Evolutionary conservation across 2,797 vertebrate genomes (phyloP), one percentile per base, ranked within the genome.

Genomic region (Gallinago solitaria): DNA sequence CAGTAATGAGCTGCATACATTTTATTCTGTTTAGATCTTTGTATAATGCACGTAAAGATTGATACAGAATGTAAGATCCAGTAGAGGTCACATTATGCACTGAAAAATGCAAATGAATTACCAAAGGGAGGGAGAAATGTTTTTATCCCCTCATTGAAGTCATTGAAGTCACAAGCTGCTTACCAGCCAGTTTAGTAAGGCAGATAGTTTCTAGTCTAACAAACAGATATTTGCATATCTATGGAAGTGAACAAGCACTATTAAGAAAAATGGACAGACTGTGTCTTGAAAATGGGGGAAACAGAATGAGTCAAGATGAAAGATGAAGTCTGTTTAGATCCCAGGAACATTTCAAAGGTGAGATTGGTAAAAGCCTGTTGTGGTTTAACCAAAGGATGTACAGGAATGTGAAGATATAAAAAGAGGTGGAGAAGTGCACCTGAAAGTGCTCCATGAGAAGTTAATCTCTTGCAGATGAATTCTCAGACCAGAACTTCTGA

Each of bases 201-300:
- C 87, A 60, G 57, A 86, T 68, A 27, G 56, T 78, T 92, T 89
- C 61, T 68, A 57, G 45, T 83, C 69, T 85, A 68, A 88, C 75
- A 91, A 92, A 75, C 45, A 95, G 47, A 32, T 91, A 93, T 83
- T 95, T 95, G 73, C 94, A 91, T 95, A 86, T 90, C 84, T 91
- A 60, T 89, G 82, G 71, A 85, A 90, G 43, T 43, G 50, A 88
- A 63, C 35, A 85, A 83, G 11, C 53, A 45, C 9, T 59, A 8
- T 45, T 89, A 91, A 90, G 84, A 86, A 74, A 89, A 93, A 75
- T 71, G 68, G 87, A 76, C 89, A 79, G 91, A 73, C 63, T 71
- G 64, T 57, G 13, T 83, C 83, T 94, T 5, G 9, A 77, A 92
- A 91, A 88, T 23, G 18, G 18, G 65, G 45, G n/a, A 60, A 88